Conservation (phyloP, 2,888 invertebrate genomes). For the Thelaira solivaga region DNA sequence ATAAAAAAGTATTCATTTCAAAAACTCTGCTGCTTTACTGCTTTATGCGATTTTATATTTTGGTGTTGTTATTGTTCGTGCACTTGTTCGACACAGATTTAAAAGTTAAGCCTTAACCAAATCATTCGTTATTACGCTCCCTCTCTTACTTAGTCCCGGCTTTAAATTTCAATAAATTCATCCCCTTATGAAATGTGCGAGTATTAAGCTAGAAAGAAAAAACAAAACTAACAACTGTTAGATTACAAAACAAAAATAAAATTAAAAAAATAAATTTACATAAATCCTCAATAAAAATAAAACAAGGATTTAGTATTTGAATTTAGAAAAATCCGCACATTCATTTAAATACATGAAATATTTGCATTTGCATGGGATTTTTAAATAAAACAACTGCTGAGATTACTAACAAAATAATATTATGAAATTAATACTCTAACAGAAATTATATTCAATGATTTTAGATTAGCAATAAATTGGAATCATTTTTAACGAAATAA, state of each 20-base stretch:
- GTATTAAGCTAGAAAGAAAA: neutral
- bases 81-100: slow-evolving; percentile 55
- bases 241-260: slow-evolving; percentile 3
- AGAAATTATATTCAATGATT: neutral
- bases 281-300: slow-evolving; percentile 58
- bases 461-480: slow-evolving; percentile 4
- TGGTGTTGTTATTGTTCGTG: slow-evolving; percentile 12
- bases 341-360: slow-evolving; percentile 5
- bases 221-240: slow-evolving; percentile 13
- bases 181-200: neutral
- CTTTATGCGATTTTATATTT: no score
- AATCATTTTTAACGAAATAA: neutral
- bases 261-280: slow-evolving; percentile 40
- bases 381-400: slow-evolving; percentile 27
- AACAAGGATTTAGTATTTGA: slow-evolving; percentile 52
- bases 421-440: neutral
- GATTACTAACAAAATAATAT: slow-evolving; percentile 32
- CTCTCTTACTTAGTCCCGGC: neutral
- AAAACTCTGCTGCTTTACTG: no score
- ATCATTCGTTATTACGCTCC: slow-evolving; percentile 39
- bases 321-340: slow-evolving; percentile 30
- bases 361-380: neutral
- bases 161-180: neutral
- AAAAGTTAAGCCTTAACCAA: slow-evolving; percentile 55
- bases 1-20: no score